phyloP scores from a whole-genome alignment of 2,888 invertebrate species.

The Automeris io region DNA sequence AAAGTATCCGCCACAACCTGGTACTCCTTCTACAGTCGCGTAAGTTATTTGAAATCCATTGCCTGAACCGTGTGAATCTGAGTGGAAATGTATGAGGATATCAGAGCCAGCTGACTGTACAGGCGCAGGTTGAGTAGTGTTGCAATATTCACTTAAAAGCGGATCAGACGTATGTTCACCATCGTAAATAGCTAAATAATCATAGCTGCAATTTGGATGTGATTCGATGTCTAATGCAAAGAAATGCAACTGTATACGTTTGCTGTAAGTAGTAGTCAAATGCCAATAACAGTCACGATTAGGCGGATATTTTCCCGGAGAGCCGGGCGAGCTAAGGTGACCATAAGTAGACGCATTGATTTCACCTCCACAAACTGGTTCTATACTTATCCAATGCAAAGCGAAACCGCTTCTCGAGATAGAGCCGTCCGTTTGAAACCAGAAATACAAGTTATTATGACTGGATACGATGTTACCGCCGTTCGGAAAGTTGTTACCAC shows the following conservation, averaged over 20 bases:
- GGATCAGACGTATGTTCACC: constrained; percentile 64
- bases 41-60: constrained; percentile 92
- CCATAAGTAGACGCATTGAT: constrained; percentile 80
- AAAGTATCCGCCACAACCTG: constrained; percentile 89
- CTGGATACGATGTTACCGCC: constrained; percentile 86
- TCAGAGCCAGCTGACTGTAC: constrained; percentile 81
- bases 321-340: constrained; percentile 89
- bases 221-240: constrained; percentile 85
- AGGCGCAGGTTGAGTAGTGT: constrained; percentile 84
- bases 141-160: constrained; percentile 83
- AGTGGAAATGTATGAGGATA: constrained; percentile 86
- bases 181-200: constrained; percentile 83
- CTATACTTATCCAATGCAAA: constrained; percentile 86
- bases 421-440: constrained; percentile 86
- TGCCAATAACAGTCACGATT: constrained; percentile 91
- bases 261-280: constrained; percentile 80
- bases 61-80: constrained; percentile 81
- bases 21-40: constrained; percentile 81
- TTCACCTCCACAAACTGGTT: constrained; percentile 85
- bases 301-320: constrained; percentile 90
- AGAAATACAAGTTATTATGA: constrained; percentile 86
- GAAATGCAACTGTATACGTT: constrained; percentile 89
- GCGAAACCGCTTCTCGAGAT: constrained; percentile 83
- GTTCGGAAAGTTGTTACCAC: constrained; percentile 82
- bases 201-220: constrained; percentile 84